These are phyloP conservation scores for Jordanella pulchra DNA, from an alignment of 2,797 vertebrate genomes.

Conservation along the genomic window DNA sequence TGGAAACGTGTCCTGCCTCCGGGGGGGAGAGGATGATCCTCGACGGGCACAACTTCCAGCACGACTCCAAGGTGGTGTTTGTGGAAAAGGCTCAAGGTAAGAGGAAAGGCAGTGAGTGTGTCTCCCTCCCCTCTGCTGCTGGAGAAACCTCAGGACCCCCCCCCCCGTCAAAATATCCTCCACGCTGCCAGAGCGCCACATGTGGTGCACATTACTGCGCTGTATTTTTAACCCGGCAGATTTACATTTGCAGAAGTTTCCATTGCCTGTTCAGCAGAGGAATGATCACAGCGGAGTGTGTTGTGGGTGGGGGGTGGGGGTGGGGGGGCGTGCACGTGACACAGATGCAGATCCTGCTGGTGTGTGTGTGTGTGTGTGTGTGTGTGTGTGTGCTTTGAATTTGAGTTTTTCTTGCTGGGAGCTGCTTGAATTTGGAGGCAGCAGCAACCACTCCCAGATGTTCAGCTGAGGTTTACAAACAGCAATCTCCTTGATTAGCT, in stretches of 20 bases:
- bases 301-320: constrained; percentile 43
- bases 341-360: background rate
- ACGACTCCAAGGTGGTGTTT: constrained; percentile 97
- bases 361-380: background rate
- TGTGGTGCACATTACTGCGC: constrained; percentile 86
- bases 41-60: constrained; percentile 95
- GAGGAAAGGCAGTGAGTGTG: constrained; percentile 20
- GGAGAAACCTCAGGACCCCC: too few species aligned
- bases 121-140: constrained; percentile 14
- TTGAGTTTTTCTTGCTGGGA: constrained; percentile 63
- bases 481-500: constrained; percentile 82
- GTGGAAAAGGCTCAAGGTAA: constrained; percentile 98
- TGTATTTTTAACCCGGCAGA: constrained; percentile 86
- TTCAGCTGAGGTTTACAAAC: constrained; percentile 80
- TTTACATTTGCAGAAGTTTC: constrained; percentile 87
- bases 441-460: constrained; percentile 73
- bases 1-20: constrained; percentile 86
- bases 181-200: constrained; percentile 81
- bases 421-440: constrained; percentile 51
- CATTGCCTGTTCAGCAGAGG: constrained; percentile 81
- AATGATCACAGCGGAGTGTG: constrained; percentile 75
- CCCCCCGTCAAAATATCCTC: constrained; percentile 79
- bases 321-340: constrained; percentile 23
- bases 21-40: constrained; percentile 94
- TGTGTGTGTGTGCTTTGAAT: constrained; percentile 57